Evolutionary conservation across 1,140 invertebrate species (phyloP).

Genomic region (Cotesia chilonis): DNA sequence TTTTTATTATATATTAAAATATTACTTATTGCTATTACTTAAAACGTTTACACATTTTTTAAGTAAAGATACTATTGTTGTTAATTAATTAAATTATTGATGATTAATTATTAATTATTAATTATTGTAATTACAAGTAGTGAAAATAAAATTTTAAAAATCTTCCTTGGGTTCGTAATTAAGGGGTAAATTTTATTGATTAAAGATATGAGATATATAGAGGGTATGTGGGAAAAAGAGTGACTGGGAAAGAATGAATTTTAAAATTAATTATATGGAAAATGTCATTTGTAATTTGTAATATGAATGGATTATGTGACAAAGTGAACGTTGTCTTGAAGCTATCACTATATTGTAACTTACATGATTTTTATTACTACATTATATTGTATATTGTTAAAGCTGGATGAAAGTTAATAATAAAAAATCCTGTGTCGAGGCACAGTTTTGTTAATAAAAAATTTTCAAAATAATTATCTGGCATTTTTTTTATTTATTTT

Average conservation of each 20-base stretch:
- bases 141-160: no score
- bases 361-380: constrained; percentile 62
- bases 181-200: no score
- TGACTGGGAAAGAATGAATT: not conserved
- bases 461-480: constrained; percentile 9
- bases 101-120: no score
- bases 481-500: constrained; percentile 39
- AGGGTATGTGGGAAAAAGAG: not conserved
- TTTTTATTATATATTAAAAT: no score
- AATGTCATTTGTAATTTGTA: constrained; percentile 27
- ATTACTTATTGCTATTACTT: no score
- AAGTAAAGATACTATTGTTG: no score
- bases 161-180: no score
- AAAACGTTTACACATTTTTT: no score
- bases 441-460: constrained; percentile 62
- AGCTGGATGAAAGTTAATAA: constrained; percentile 66
- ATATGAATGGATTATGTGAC: constrained; percentile 38
- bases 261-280: constrained; percentile 18
- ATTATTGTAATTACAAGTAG: no score
- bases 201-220: no score
- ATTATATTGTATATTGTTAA: constrained; percentile 67
- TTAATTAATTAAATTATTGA: no score
- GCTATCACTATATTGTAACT: constrained; percentile 58
- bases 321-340: constrained; percentile 50
- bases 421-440: constrained; percentile 61